Base-by-base conservation (phyloP, 2,797 vertebrate species). In the Mallotus villosus region DNA sequence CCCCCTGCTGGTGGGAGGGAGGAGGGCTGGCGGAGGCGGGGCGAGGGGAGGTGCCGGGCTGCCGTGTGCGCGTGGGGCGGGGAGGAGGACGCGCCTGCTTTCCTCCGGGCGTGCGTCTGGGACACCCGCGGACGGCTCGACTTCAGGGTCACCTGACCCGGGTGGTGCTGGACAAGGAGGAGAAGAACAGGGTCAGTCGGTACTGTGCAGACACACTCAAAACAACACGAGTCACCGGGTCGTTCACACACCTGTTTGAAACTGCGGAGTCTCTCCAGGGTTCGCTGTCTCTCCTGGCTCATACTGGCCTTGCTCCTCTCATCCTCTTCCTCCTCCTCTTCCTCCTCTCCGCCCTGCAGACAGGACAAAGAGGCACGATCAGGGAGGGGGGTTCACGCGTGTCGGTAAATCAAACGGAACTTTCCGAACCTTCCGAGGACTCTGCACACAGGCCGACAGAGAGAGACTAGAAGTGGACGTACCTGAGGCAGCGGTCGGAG, bases 61-160 rank as follows among this genome's bases (percentile, higher is more conserved):
- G 91, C 92, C 5, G 91, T 91, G 82, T 93, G 91, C 68, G 90
- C 92, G 5, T 84, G 85, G n/a, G 91, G 89, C 73, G 88, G 93
- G 55, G 89, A 74, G 0, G 87, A 85, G 58, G 81, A 67, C 1
- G 65, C 0, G 2, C 70, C 82, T 3, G 78, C 87, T 84, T 89
- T 95, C 89, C 93, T 95, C 84, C 93, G 90, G 32, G 88, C 68
- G 61, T 87, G 93, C 68, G 92, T 80, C 82, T 92, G 94, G 70
- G 90, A 87, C 81, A 94, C 84, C 0, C 93, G 94, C 72, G 96
- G 82, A 49, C 97, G 93, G 63, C 95, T 94, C 79, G 97, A 97
- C 88, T 97, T 98, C 76, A 98, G 92, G 61, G 96, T 95, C 81
- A 98, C 95, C 89, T 99, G 97, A 21, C 97, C 96, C 1, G 97